Base-by-base conservation (phyloP, 2,888 invertebrate species). In the Tenthredo notha region DNA sequence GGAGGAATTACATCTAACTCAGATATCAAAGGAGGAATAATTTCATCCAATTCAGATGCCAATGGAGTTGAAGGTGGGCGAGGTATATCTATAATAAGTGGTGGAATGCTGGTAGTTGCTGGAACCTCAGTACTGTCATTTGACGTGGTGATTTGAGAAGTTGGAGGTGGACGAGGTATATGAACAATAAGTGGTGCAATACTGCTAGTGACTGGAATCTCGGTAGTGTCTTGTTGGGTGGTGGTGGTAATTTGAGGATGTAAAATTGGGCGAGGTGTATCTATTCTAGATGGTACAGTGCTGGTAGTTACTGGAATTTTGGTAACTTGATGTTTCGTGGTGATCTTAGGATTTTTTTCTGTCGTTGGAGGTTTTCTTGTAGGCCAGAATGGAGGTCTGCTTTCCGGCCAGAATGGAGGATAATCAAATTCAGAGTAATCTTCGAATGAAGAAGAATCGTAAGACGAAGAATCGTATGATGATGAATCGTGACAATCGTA, bases 401-500 rank as follows among this genome's bases (percentile, higher is more conserved):
- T 1, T 18, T 0, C 0, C 5, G 50, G 18, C 18, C 18, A 18
- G 50, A 50, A 18, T 18, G 50, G 54, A 54, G 18, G 54, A n/a
- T n/a, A 7, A 54, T 10, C 58, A 18, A 9, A 29, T 5, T 83
- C 50, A 15, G 6, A 40, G 47, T 47, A 25, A 15, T 67, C 21
- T 10, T 83, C 83, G 0, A 33, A 0, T 7, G 65, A 9, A 7
- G 58, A 21, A 25, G 12, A 43, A 18, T 65, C 67, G 67, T 70
- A 47, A 7, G 43, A 15, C 29, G 50, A 25, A 7, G 12, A 43
- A 15, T 65, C 67, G 67, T 70, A 47, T 15, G 43, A 21, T 18
- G 50, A 25, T 25, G 67, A 33, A 70, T 67, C 67, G 25, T 83
- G 29, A 50, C 83, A 83, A 29, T 29, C 18, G 40, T 67, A 33